Evolutionary conservation across 2,797 vertebrate genomes (phyloP), one percentile per base, ranked within the genome.

Genomic region (Epinephelus malabaricus): DNA sequence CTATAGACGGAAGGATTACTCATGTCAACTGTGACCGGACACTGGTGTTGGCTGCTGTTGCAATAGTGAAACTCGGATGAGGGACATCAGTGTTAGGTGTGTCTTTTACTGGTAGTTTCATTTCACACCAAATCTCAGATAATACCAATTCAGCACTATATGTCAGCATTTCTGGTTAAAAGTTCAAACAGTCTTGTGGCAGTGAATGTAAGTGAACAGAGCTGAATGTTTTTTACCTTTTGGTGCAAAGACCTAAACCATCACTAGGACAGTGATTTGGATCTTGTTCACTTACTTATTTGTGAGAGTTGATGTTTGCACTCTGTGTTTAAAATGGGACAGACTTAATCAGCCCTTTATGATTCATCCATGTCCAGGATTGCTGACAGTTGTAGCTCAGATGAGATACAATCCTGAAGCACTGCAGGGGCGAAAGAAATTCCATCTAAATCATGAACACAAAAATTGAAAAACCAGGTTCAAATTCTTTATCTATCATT

Each of bases 1-100:
- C 30, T 0, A 11, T 6, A 6, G 17, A 23, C 2, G 0, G 46
- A 50, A 75, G 21, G 2, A 13, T 85, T 74, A 53, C 72, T 69
- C 73, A 75, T 3, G 1, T 6, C 6, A 50, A 60, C 60, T 66
- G 53, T 66, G 68, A 70, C 66, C 2, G 14, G 71, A 75, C 10
- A 7, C 9, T 9, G 17, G 8, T 6, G 47, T 38, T 17, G 0
- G 50, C 64, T 13, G 34, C 46, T 80, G 74, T 64, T 50, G 81
- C 51, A 68, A 72, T 17, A 53, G 11, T 66, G 72, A 71, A 88
- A 73, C 77, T 56, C 45, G 6, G 30, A 69, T 86, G 64, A 25
- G 4, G 4, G 50, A 66, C 76, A 74, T 66, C 56, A 21, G 18
- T 6, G 13, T 9, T 9, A 1, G 47, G 53, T 3, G 68, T 71